A percentile compares a stretch with the other conserved stretches of the same genome.
These are phyloP conservation scores for Lepilemur septentrionalis DNA, from an alignment of 2,797 vertebrate species.

Conservation along the genomic window DNA sequence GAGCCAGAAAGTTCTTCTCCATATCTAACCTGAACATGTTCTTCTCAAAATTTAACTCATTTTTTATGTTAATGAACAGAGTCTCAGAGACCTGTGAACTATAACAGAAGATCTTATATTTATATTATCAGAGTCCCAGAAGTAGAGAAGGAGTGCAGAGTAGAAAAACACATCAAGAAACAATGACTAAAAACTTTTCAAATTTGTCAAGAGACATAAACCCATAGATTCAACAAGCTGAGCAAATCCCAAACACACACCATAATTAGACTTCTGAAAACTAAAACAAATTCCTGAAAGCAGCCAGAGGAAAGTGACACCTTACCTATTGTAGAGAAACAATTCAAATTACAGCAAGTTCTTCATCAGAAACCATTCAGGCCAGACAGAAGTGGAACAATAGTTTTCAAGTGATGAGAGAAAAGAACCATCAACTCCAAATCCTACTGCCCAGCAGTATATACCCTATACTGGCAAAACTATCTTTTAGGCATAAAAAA, in stretches of 20 bases:
- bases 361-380: not conserved
- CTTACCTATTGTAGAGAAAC: not conserved
- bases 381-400: not conserved
- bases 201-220: not conserved
- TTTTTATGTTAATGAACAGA: not conserved
- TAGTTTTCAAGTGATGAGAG: not conserved
- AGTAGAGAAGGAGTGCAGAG: not conserved
- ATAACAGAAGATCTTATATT: not conserved
- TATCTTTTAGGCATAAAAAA: not conserved
- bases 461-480: not conserved
- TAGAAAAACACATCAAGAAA: not conserved
- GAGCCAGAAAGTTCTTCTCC: not conserved
- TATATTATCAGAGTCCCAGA: not conserved
- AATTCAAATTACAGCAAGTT: not conserved
- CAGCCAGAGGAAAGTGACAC: not conserved
- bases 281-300: not conserved
- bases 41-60: not conserved
- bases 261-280: not conserved
- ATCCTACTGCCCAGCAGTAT: not conserved
- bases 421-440: not conserved
- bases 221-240: not conserved
- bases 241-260: not conserved
- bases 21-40: not conserved
- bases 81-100: not conserved
- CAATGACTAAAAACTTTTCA: not conserved